Evolutionary conservation across 2,113 vertebrate genomes (phyloP).

Genomic region (Gobiocypris rarus): DNA sequence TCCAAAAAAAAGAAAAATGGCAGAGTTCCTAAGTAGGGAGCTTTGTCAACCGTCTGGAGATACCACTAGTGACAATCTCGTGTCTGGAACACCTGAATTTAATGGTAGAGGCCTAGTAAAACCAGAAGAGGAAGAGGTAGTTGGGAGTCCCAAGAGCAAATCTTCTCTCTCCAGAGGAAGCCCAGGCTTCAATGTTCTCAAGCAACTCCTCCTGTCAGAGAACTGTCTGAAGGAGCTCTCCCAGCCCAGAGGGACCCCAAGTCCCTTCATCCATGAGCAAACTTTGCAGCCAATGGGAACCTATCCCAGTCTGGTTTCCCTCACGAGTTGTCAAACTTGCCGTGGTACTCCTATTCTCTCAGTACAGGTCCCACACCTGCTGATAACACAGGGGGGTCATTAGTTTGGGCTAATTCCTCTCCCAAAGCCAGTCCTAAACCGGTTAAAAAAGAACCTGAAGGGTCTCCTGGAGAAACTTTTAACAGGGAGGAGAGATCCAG

Average conservation of each 20-base stretch:
- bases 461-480: constrained; percentile 70
- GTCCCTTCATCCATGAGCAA: constrained; percentile 70
- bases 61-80: constrained; percentile 63
- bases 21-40: constrained; percentile 76
- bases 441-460: constrained; percentile 82
- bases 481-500: constrained; percentile 83
- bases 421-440: constrained; percentile 80
- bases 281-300: constrained; percentile 74
- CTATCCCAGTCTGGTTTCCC: constrained; percentile 66
- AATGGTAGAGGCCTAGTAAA: constrained; percentile 55
- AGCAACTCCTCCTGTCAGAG: constrained; percentile 95
- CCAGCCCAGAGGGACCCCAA: constrained; percentile 81
- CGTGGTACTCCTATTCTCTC: constrained; percentile 72
- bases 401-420: constrained; percentile 75
- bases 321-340: constrained; percentile 70
- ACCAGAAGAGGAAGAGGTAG: constrained; percentile 70
- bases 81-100: constrained; percentile 67
- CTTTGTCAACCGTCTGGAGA: constrained; percentile 68
- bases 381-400: constrained; percentile 74
- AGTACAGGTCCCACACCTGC: constrained; percentile 66
- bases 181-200: constrained; percentile 96
- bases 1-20: constrained; percentile 91
- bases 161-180: constrained; percentile 81
- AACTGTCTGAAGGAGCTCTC: constrained; percentile 93
- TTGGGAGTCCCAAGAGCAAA: constrained; percentile 71